phyloP scores from a whole-genome alignment of 2,113 vertebrate species.

The Campylorhamphus procurvoides region DNA sequence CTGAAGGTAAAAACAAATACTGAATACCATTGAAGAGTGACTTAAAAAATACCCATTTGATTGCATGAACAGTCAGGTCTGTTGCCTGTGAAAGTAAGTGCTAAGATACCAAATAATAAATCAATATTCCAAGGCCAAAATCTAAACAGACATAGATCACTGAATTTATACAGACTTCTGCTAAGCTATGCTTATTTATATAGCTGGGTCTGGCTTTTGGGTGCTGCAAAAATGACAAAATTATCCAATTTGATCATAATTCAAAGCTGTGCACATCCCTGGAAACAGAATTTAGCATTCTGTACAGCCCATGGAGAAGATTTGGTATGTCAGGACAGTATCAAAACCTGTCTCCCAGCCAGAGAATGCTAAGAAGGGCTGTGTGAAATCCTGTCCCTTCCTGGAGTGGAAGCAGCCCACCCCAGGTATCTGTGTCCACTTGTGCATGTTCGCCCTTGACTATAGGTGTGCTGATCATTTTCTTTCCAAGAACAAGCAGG shows the following conservation, averaged over 20 bases:
- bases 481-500: not conserved
- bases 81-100: not conserved
- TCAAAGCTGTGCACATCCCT: not conserved
- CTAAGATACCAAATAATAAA: not conserved
- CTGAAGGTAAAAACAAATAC: not conserved
- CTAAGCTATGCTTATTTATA: constrained; percentile 11
- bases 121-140: not conserved
- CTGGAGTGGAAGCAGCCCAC: not conserved
- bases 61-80: not conserved
- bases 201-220: not conserved
- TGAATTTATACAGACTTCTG: not conserved
- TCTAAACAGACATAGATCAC: not conserved
- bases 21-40: not conserved
- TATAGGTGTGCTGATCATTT: not conserved
- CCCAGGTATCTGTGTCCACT: not conserved
- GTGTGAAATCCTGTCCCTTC: not conserved
- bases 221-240: not conserved
- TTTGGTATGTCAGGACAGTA: not conserved
- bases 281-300: not conserved
- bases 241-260: not conserved
- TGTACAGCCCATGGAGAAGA: not conserved
- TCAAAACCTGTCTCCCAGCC: not conserved
- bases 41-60: not conserved
- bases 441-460: not conserved
- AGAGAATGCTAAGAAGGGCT: not conserved